A percentile compares a stretch with the other conserved stretches of the same genome.
phyloP scores from a whole-genome alignment of 2,888 invertebrate genomes.

The Pandemis corylana region DNA sequence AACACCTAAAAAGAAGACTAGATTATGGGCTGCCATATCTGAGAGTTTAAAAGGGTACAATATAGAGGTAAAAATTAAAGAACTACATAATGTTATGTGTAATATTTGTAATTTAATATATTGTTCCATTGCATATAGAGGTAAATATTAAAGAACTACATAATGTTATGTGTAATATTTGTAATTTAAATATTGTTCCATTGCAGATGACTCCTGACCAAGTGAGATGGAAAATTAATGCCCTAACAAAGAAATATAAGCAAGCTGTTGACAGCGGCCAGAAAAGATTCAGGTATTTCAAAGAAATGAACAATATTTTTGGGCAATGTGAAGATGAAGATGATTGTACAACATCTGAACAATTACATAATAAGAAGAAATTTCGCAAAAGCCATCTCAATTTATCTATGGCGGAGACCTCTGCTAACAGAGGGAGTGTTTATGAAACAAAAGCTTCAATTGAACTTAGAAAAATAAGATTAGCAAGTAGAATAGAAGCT shows the following conservation, averaged over 20 bases:
- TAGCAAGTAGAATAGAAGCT: conserved; percentile 63
- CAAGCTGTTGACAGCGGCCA: conserved; percentile 59
- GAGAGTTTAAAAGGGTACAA: conserved; percentile 57
- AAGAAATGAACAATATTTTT: conserved; percentile 63
- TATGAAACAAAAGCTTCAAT: conserved; percentile 60
- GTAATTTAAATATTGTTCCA: conserved; percentile 20
- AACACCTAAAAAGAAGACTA: conserved; percentile 67
- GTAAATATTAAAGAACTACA: conserved; percentile 44
- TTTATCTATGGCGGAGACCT: conserved; percentile 36
- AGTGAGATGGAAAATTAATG: conserved; percentile 69
- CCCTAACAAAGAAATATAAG: conserved; percentile 65
- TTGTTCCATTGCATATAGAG: conserved; percentile 55
- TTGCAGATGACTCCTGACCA: conserved; percentile 63
- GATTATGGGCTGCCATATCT: conserved; percentile 65
- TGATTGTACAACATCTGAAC: conserved; percentile 52
- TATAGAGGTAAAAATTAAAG: conserved; percentile 54
- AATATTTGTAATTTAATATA: conserved; percentile 4
- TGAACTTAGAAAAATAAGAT: conserved; percentile 61
- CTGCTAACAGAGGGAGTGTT: conserved; percentile 12
- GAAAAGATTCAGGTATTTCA: conserved; percentile 62
- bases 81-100: neutral
- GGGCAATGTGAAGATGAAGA: conserved; percentile 60
- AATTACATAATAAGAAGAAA: conserved; percentile 51
- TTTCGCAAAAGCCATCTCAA: conserved; percentile 36
- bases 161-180: conserved; percentile 6